Conservation (phyloP, 2,888 invertebrate genomes). For the Sphaerophoria rueppellii region DNA sequence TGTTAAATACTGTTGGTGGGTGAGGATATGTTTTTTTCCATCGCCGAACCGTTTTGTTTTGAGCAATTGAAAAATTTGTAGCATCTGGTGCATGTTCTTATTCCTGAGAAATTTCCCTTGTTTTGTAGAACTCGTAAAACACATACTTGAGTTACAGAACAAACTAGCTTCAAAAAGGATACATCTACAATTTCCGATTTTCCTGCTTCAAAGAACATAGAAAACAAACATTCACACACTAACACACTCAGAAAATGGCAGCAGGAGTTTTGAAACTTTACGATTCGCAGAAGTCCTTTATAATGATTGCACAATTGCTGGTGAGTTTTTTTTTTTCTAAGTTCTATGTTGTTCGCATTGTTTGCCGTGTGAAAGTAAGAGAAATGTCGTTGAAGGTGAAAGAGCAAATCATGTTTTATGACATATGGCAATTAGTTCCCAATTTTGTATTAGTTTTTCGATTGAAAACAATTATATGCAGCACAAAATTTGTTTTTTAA, state of each 20-base stretch:
- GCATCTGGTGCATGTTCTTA: constrained; percentile 42
- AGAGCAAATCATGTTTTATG: no score
- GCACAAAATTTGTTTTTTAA: no score
- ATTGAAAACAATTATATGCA: no score
- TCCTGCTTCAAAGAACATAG: constrained; percentile 41
- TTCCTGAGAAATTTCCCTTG: constrained; percentile 26
- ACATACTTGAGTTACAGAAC: constrained; percentile 36
- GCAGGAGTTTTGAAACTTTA: constrained; percentile 54
- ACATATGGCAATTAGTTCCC: no score
- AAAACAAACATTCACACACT: constrained; percentile 9
- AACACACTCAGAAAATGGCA: constrained; percentile 18
- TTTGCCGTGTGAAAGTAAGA: no score
- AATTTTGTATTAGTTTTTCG: no score
- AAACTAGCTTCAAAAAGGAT: constrained; percentile 16
- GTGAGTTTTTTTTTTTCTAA: constrained; percentile 48
- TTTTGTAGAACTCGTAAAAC: constrained; percentile 11
- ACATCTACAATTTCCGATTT: constrained; percentile 18
- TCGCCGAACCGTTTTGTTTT: constrained; percentile 9
- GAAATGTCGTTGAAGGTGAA: no score
- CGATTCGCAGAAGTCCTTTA: constrained; percentile 37
- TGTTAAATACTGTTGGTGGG: constrained; percentile 44
- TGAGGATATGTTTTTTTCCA: constrained; percentile 19
- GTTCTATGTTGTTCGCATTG: neutral
- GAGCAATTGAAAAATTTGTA: constrained; percentile 44
- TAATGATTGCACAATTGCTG: constrained; percentile 52